Evolutionary conservation across 2,797 vertebrate genomes (phyloP).

Genomic region (Platalea minor): DNA sequence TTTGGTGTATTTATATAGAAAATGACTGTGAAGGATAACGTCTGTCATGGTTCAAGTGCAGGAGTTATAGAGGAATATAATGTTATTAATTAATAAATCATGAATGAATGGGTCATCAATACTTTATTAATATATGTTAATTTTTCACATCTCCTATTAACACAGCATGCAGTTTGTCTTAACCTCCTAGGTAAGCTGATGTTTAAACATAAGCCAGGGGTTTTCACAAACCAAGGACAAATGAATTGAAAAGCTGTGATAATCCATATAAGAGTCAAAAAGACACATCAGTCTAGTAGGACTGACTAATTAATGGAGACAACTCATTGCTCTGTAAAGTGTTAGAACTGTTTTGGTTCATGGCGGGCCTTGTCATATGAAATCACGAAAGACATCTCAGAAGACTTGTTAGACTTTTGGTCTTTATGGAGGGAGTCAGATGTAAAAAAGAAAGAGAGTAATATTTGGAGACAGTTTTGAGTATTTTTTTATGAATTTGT

Average conservation of each 20-base stretch:
- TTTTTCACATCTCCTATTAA: slow-evolving; percentile 4
- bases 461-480: not conserved
- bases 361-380: not conserved
- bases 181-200: not conserved
- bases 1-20: not conserved
- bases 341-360: not conserved
- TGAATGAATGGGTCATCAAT: not conserved
- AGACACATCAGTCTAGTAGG: not conserved
- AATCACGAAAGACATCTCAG: not conserved
- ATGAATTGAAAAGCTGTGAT: not conserved
- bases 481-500: not conserved
- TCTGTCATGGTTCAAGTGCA: not conserved
- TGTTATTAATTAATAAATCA: not conserved
- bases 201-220: not conserved
- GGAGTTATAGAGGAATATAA: not conserved
- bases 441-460: not conserved
- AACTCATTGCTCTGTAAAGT: not conserved
- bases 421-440: not conserved
- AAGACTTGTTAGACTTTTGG: not conserved
- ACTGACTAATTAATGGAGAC: not conserved
- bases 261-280: not conserved
- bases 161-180: not conserved
- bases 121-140: not conserved
- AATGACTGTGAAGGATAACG: not conserved
- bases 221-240: not conserved